These are phyloP conservation scores for Cepaea nemoralis DNA, from an alignment of 1,140 invertebrate genomes.

Conservation along the genomic window DNA sequence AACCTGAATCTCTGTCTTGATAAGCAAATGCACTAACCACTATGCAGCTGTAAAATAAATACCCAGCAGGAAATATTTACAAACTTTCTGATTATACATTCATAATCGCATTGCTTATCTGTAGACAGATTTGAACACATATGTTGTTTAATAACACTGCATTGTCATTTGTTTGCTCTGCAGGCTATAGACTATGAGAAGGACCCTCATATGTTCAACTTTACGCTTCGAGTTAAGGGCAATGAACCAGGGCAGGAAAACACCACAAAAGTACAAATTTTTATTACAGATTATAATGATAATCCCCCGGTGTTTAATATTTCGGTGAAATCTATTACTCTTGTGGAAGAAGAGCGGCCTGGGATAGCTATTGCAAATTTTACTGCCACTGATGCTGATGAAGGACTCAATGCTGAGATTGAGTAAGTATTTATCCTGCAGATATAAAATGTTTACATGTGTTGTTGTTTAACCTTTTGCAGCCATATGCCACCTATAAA, in stretches of 20 bases:
- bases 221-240: constrained; percentile 55
- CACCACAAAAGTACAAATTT: constrained; percentile 51
- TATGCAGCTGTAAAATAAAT: too few species aligned
- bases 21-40: too few species aligned
- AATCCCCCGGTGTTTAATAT: constrained; percentile 52
- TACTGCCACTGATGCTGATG: constrained; percentile 54
- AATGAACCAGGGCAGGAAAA: constrained; percentile 50
- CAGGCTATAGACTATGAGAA: constrained; percentile 54
- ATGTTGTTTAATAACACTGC: too few species aligned
- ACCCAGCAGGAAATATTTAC: too few species aligned
- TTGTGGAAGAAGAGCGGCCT: constrained; percentile 49
- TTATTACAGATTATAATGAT: constrained; percentile 58
- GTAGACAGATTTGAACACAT: too few species aligned
- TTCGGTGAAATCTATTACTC: constrained; percentile 43
- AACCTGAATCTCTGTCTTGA: too few species aligned
- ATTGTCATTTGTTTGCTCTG: not conserved
- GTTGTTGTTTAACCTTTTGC: too few species aligned
- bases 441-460: too few species aligned
- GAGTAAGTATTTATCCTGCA: not conserved
- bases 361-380: constrained; percentile 50
- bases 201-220: constrained; percentile 47
- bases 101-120: too few species aligned
- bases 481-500: too few species aligned
- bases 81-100: too few species aligned
- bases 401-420: constrained; percentile 48